A percentile compares a stretch with the other conserved stretches of the same genome.
Evolutionary conservation across 2,888 invertebrate genomes (phyloP).

Genomic region (Sialis lutaria): DNA sequence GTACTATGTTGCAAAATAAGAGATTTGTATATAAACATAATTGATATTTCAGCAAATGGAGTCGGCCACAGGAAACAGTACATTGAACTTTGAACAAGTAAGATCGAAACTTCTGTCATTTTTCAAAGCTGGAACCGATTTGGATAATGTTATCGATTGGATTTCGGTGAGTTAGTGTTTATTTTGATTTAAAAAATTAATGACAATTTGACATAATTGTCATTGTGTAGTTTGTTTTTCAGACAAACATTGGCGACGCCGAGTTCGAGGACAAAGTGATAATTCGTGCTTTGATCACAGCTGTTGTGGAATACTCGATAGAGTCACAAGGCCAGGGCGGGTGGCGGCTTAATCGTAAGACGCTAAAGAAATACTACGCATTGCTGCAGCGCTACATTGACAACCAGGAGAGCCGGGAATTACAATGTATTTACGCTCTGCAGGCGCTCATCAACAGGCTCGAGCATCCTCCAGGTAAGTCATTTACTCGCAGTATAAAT

Average conservation of each 20-base stretch:
- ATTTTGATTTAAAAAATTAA: neutral
- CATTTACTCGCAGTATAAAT: too few relatives aligned
- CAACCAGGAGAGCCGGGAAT: conserved; percentile 47
- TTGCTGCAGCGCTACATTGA: conserved; percentile 56
- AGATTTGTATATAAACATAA: too few relatives aligned
- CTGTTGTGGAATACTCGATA: conserved; percentile 51
- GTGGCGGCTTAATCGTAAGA: conserved; percentile 30
- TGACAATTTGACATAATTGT: conserved; percentile 3
- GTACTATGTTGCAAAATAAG: too few relatives aligned
- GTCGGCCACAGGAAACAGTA: conserved; percentile 7
- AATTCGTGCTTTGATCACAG: conserved; percentile 54
- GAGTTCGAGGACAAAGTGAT: conserved; percentile 45
- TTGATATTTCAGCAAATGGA: too few relatives aligned
- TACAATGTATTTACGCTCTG: conserved; percentile 71
- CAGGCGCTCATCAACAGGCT: conserved; percentile 61
- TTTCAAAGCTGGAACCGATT: conserved; percentile 27
- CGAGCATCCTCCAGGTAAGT: conserved; percentile 56
- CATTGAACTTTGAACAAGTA: conserved; percentile 29
- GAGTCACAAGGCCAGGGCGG: conserved; percentile 29
- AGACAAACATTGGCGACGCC: conserved; percentile 47
- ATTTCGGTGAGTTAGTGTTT: conserved; percentile 32
- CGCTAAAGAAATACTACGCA: conserved; percentile 27
- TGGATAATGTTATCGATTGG: conserved; percentile 41
- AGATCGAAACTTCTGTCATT: conserved; percentile 33
- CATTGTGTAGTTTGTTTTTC: too few relatives aligned